Base-by-base conservation (phyloP, 2,797 vertebrate genomes). In the Hephaestus fuliginosus region DNA sequence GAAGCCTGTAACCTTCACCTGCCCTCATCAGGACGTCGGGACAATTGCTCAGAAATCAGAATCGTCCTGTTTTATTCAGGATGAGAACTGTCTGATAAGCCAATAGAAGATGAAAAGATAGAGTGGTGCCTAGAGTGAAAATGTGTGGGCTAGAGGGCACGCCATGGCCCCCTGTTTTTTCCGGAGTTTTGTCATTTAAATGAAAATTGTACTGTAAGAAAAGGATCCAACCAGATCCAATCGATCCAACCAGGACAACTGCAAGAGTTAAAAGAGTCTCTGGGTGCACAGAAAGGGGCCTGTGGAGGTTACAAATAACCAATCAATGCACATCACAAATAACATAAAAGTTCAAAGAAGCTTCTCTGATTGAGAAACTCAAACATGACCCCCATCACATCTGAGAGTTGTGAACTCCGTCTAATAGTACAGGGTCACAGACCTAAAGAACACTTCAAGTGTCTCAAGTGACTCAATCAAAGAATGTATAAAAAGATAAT, bases 321-420 rank as follows among this genome's bases (percentile, higher is more conserved):
- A 52, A 65, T 84, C 76, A 78, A 74, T 77, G 46, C 25, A 17
- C 30, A 49, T 61, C 52, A 41, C 51, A 75, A 68, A 51, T 20
- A 65, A 58, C 7, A 74, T 30, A 13, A 53, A 67, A 43, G 12
- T 51, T 69, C 28, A 20, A 64, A 58, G 56, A 74, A 41, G 18
- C 28, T 57, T 72, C 46, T 67, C 44, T 62, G 46, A 66, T 60
- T 48, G 20, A 71, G 2, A 3, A 30, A 81, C 64, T 85, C 58
- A 75, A 80, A 68, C 60, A 57, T 62, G 74, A 86, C 63, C 67
- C 44, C 36, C 17, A 28, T 80, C 75, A 51, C 39, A 63, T 30
- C 39, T 0, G 2, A 74, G 22, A 52, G 56, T 20, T 28, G 7
- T 39, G 30, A 75, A 43, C 51, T 66, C 30, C 14, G 57, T n/a